Percentiles rank a stretch among this genome's conserved stretches.
Conservation (phyloP, 2,797 vertebrate genomes). For the Fundulus diaphanus region DNA sequence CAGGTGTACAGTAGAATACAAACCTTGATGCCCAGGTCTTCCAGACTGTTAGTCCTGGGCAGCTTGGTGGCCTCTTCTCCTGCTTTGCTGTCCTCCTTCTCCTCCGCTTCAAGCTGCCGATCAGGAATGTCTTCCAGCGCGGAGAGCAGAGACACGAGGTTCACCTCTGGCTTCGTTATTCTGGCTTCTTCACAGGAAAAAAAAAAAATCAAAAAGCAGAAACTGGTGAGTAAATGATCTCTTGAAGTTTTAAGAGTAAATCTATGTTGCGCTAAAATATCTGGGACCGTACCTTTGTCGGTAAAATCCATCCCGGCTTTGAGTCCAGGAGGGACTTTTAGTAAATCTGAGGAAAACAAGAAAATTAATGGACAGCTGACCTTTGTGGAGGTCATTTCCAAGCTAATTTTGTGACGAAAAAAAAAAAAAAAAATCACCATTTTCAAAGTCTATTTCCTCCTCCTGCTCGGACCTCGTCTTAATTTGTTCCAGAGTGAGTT, state of each 20-base stretch:
- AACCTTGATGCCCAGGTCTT: conserved; percentile 90
- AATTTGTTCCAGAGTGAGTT: conserved; percentile 89
- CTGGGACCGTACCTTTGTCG: conserved; percentile 78
- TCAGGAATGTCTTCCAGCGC: conserved; percentile 74
- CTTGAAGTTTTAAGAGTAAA: background rate
- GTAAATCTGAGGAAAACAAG: conserved; percentile 79
- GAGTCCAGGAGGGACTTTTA: conserved; percentile 86
- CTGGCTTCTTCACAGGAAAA: conserved; percentile 67
- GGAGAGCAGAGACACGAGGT: conserved; percentile 80
- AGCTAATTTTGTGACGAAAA: background rate
- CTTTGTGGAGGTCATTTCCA: background rate
- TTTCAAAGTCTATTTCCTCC: conserved; percentile 89
- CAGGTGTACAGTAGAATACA: background rate
- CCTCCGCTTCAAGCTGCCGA: conserved; percentile 62
- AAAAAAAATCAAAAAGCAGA: background rate
- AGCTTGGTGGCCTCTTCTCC: conserved; percentile 60
- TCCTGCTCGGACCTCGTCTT: conserved; percentile 83
- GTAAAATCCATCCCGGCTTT: conserved; percentile 89
- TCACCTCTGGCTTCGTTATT: conserved; percentile 73
- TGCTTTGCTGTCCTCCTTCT: conserved; percentile 57
- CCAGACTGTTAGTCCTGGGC: conserved; percentile 87
- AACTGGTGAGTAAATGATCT: background rate
- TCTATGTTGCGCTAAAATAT: background rate
- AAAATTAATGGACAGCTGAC: conserved; percentile 10
- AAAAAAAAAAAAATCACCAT: conserved; percentile 68